Percentiles rank a stretch among this genome's conserved stretches.
Evolutionary conservation across 2,113 vertebrate species (phyloP).

Genomic region (Phoenicopterus ruber): DNA sequence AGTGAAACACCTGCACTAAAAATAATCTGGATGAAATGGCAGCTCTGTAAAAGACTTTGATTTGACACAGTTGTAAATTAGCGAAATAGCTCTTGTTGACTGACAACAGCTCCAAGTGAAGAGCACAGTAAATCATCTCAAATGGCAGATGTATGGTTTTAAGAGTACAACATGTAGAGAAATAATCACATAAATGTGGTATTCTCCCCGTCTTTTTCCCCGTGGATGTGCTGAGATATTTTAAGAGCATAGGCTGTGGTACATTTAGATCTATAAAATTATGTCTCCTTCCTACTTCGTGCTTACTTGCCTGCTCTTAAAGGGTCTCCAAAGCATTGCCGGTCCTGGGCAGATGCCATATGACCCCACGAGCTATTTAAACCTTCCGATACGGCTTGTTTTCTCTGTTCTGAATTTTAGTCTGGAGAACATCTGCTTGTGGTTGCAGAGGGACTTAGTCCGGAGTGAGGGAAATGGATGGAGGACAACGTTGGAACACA

Average conservation of each 20-base stretch:
- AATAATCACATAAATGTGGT: neutral
- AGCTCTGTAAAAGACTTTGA: neutral
- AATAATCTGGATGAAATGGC: neutral
- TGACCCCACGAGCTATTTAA: neutral
- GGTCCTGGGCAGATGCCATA: neutral
- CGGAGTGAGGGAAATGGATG: neutral
- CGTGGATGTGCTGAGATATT: neutral
- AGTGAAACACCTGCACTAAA: slow-evolving; percentile 10
- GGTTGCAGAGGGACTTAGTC: neutral
- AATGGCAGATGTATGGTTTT: neutral
- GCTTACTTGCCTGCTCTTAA: neutral
- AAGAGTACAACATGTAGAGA: neutral
- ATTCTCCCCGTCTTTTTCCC: neutral
- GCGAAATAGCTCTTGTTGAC: neutral
- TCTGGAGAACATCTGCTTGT: slow-evolving; percentile 25
- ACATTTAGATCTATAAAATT: neutral
- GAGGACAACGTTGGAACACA: neutral
- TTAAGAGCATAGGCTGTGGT: neutral
- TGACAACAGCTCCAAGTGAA: neutral
- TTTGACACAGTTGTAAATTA: neutral
- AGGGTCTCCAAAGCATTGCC: neutral
- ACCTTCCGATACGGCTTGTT: neutral
- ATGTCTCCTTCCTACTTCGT: neutral
- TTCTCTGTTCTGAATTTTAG: neutral
- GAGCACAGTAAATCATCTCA: neutral